These are phyloP conservation scores for Pipra filicauda DNA, from an alignment of 2,113 vertebrate genomes.

Conservation along the genomic window DNA sequence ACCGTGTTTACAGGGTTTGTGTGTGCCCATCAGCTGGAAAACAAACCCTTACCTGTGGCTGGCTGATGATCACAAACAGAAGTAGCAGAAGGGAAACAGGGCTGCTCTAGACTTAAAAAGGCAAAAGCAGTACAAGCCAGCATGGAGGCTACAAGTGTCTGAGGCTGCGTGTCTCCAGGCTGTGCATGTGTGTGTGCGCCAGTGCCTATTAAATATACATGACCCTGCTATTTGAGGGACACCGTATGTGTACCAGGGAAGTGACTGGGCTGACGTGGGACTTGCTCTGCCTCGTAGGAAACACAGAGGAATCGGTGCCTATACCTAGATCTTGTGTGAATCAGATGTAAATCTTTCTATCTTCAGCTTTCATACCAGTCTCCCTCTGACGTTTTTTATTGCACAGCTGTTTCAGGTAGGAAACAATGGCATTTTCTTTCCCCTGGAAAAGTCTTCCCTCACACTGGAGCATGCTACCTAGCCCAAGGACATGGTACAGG, in stretches of 20 bases:
- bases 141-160: background rate
- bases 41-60: background rate
- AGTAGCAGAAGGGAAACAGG: background rate
- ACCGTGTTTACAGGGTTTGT: accelerated
- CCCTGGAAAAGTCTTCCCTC: background rate
- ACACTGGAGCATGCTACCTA: background rate
- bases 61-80: accelerated
- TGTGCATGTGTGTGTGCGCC: background rate
- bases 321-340: background rate
- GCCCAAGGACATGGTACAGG: background rate
- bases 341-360: accelerated
- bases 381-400: background rate
- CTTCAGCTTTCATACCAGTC: background rate
- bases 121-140: background rate
- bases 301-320: background rate
- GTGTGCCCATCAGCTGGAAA: background rate
- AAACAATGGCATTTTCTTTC: background rate
- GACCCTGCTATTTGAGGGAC: background rate
- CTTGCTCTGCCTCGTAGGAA: background rate
- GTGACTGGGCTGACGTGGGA: background rate
- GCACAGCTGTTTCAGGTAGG: background rate
- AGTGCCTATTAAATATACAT: background rate
- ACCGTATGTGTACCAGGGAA: background rate
- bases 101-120: background rate
- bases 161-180: background rate